Conservation (phyloP, 2,797 vertebrate genomes). For the Gymnoscopelus braueri region DNA sequence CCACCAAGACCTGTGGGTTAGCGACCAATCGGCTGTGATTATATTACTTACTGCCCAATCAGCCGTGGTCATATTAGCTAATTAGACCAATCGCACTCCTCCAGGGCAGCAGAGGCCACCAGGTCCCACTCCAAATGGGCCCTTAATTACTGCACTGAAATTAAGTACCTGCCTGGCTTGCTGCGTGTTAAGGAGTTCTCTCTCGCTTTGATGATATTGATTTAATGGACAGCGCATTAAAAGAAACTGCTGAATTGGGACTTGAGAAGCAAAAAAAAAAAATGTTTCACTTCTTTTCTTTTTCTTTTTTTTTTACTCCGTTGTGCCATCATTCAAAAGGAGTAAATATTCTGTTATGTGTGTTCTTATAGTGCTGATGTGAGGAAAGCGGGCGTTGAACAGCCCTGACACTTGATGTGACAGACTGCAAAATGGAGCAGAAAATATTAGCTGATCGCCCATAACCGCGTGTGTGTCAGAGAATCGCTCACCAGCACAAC, state of each 20-base stretch:
- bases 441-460: constrained; percentile 64
- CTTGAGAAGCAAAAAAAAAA: constrained; percentile 19
- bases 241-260: constrained; percentile 51
- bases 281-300: not conserved
- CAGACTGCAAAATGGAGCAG: constrained; percentile 71
- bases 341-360: constrained; percentile 52
- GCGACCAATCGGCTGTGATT: constrained; percentile 80
- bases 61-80: constrained; percentile 73
- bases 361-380: constrained; percentile 66
- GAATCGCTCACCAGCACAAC: constrained; percentile 25
- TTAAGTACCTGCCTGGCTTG: constrained; percentile 76
- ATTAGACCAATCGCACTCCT: constrained; percentile 76
- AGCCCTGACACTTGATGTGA: constrained; percentile 63
- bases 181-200: constrained; percentile 62
- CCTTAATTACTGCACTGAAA: constrained; percentile 82
- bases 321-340: constrained; percentile 47
- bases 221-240: constrained; percentile 69
- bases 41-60: constrained; percentile 72
- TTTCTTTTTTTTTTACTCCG: constrained; percentile 11
- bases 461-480: constrained; percentile 45
- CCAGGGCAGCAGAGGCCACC: constrained; percentile 70
- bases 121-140: constrained; percentile 77
- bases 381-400: constrained; percentile 46
- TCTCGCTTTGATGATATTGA: constrained; percentile 69
- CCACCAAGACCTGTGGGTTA: constrained; percentile 63